A percentile compares a stretch with the other conserved stretches of the same genome.
These are phyloP conservation scores for Manduca sexta DNA, from an alignment of 1,140 invertebrate species.

Conservation along the genomic window DNA sequence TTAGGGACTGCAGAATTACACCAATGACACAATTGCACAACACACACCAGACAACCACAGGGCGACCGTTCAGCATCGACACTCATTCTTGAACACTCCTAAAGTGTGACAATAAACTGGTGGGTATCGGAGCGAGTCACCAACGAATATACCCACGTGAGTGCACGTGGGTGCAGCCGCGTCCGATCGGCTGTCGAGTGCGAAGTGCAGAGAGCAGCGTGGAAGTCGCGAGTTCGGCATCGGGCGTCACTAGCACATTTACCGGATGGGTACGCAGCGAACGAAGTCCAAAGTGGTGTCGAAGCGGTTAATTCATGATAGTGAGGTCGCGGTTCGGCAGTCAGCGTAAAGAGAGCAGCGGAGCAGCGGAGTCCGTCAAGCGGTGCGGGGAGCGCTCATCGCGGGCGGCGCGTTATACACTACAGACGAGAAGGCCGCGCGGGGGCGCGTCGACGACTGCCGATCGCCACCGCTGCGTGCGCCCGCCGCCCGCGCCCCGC, in stretches of 20 bases:
- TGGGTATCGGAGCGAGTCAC: no score
- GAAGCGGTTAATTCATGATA: not conserved
- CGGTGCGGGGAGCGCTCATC: constrained; percentile 11
- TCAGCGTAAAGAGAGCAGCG: constrained; percentile 13
- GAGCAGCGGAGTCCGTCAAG: constrained; percentile 18
- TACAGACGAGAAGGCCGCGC: constrained; percentile 7
- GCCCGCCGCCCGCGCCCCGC: constrained; percentile 5
- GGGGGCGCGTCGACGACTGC: constrained; percentile 25
- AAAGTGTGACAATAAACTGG: no score
- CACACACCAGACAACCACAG: no score
- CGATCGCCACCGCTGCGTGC: constrained; percentile 11
- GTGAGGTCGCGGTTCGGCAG: constrained; percentile 11
- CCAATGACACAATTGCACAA: no score
- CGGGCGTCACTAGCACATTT: not conserved
- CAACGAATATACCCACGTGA: not conserved
- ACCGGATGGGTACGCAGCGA: not conserved
- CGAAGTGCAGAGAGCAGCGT: not conserved
- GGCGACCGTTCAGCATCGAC: no score
- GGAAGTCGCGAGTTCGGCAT: not conserved
- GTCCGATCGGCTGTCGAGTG: not conserved
- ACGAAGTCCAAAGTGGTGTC: not conserved
- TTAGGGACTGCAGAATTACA: no score
- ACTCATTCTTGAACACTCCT: no score
- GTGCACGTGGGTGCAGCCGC: not conserved
- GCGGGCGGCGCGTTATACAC: constrained; percentile 19